These are phyloP conservation scores for Rhodophaea formosa DNA, from an alignment of 2,888 invertebrate genomes.

Conservation along the genomic window DNA sequence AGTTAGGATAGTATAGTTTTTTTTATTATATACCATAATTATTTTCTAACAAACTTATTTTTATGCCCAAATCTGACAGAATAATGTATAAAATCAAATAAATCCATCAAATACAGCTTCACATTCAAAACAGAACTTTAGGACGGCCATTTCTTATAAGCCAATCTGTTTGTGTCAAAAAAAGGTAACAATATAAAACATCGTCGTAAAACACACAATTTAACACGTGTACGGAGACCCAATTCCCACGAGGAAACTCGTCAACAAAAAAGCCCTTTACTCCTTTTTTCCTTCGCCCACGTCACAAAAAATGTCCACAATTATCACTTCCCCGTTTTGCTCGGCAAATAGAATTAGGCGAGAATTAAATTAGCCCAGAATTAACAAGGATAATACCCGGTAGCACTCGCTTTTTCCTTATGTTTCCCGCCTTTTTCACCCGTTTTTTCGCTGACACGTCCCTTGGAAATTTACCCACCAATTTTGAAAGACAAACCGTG, in stretches of 20 bases:
- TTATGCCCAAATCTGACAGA: too few species aligned
- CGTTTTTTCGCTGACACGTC: conserved; percentile 54
- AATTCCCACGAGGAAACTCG: conserved; percentile 49
- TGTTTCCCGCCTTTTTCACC: conserved; percentile 58
- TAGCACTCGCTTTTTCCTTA: conserved; percentile 64
- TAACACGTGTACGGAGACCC: conserved; percentile 11
- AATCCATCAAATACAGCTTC: too few species aligned
- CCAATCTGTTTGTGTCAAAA: background rate
- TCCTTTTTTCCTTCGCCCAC: conserved; percentile 44
- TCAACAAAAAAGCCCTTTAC: conserved; percentile 44
- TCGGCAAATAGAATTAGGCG: conserved; percentile 79
- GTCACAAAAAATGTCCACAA: conserved; percentile 69
- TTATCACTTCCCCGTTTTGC: conserved; percentile 78
- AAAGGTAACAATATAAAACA: background rate
- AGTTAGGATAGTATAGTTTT: too few species aligned
- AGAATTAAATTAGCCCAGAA: conserved; percentile 78
- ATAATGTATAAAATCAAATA: too few species aligned
- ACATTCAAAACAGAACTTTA: too few species aligned
- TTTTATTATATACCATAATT: too few species aligned
- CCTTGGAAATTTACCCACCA: conserved; percentile 53
- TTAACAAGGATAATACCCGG: conserved; percentile 79
- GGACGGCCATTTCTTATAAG: too few species aligned
- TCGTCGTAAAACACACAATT: background rate
- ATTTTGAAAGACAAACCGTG: conserved; percentile 52
- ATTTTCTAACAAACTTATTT: too few species aligned